A percentile compares a stretch with the other conserved stretches of the same genome.
Conservation (phyloP, 1,140 invertebrate species). For the Drosophila repleta region DNA sequence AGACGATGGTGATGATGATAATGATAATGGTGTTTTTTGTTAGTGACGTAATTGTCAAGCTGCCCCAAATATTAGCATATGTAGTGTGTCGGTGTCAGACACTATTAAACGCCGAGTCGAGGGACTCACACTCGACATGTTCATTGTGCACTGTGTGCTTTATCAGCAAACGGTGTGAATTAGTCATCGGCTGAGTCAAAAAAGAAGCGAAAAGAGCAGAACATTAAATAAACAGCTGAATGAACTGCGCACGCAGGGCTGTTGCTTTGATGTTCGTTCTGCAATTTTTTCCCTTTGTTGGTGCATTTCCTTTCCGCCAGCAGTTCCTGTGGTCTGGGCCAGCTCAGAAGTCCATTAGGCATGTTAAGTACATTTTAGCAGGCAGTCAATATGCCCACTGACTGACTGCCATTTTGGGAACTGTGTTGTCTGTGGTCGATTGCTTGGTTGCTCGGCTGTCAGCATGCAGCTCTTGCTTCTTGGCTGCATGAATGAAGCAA, state of each 20-base stretch:
- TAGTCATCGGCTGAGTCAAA: slow-evolving; percentile 49
- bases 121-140: slow-evolving; percentile 4
- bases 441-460: background rate
- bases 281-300: slow-evolving; percentile 47
- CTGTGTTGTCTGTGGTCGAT: slow-evolving; percentile 15
- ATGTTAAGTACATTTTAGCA: slow-evolving; percentile 47
- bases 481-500: slow-evolving; percentile 57
- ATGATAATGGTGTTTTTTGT: slow-evolving; percentile 22
- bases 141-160: slow-evolving; percentile 14
- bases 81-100: slow-evolving; percentile 1
- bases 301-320: slow-evolving; percentile 40
- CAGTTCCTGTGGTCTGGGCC: slow-evolving; percentile 28
- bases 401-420: slow-evolving; percentile 20
- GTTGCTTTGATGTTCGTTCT: slow-evolving; percentile 41
- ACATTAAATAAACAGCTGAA: background rate
- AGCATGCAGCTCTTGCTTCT: background rate
- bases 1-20: slow-evolving; percentile 37
- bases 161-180: slow-evolving; percentile 28
- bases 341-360: slow-evolving; percentile 57
- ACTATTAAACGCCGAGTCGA: slow-evolving; percentile 5
- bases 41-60: slow-evolving; percentile 50
- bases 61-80: slow-evolving; percentile 35
- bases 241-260: slow-evolving; percentile 19
- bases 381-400: slow-evolving; percentile 44
- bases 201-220: background rate